Evolutionary conservation across 2,888 invertebrate genomes (phyloP), one percentile per base, ranked within the genome.

Genomic region (Limnephilus auricula): DNA sequence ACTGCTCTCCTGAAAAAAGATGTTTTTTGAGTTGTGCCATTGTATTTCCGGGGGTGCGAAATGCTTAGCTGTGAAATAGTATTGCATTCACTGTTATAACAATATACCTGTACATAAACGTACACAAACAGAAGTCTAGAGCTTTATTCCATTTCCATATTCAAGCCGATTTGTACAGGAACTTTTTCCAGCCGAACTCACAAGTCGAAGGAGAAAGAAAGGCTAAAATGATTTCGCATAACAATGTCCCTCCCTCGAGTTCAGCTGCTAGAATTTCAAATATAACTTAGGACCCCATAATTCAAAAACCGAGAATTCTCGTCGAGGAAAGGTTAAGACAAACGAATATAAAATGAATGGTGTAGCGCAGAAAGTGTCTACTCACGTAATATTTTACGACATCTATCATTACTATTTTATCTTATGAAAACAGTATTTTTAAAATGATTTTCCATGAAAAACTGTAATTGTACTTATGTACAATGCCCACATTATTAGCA

Each of bases 321-420:
- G 3, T 31, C 87, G 37, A 30, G 30, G 65, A 83, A 83, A 83
- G 34, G 32, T 86, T 86, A n/a, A 86, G 86, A 85, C 45, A 65
- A 37, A 84, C 65, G 90, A 86, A 90, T 88, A 88, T 89, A 84
- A 91, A 87, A 91, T 83, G 87, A 83, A n/a, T 65, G 25, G 65
- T n/a, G 65, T n/a, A 18, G 25, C 25, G 25, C 9, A 65, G n/a
- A 25, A 65, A 65, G 65, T 65, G 65, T 65, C 65, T 65, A n/a
- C 25, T n/a, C 25, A 2, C 18, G 25, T 65, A 45, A 45, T 45
- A 15, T 65, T 65, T 65, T n/a, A 65, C 6, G 65, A n/a, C 2
- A 65, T 65, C 18, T 65, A 6, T 25, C 2, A n/a, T n/a, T 65
- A 25, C 2, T 25, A 65, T 65, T 65, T 18, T 65, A 25, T 65